Percentiles rank a stretch among this genome's conserved stretches.
phyloP scores from a whole-genome alignment of 2,797 vertebrate genomes.

The Bovichtus diacanthus region DNA sequence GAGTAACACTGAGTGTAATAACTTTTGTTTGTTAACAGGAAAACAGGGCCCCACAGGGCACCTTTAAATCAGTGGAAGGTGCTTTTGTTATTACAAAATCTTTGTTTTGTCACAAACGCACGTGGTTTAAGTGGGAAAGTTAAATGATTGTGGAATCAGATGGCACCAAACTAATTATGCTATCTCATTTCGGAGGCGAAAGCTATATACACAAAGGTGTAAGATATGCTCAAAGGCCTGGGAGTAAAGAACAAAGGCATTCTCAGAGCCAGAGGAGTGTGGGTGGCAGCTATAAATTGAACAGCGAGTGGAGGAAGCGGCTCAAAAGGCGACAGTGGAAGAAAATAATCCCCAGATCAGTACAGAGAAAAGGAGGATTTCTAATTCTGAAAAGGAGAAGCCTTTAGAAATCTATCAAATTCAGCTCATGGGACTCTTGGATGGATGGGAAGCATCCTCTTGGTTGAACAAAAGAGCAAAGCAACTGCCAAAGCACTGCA shows the following conservation, averaged over 20 bases:
- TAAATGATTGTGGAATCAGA: background rate
- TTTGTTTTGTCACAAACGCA: background rate
- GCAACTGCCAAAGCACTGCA: background rate
- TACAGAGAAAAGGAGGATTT: constrained; percentile 26
- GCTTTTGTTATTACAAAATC: too few relatives aligned
- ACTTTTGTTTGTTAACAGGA: background rate
- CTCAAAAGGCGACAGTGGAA: constrained; percentile 29
- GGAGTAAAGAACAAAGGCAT: constrained; percentile 4
- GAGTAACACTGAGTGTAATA: background rate
- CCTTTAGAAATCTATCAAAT: constrained; percentile 33
- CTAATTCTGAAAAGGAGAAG: background rate
- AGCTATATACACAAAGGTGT: constrained; percentile 1
- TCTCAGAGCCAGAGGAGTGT: constrained; percentile 32
- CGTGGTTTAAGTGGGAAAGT: background rate
- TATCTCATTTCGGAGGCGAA: background rate
- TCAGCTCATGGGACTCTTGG: background rate
- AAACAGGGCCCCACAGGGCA: background rate
- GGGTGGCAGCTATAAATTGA: constrained; percentile 66
- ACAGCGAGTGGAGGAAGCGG: constrained; percentile 8
- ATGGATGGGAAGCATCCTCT: background rate
- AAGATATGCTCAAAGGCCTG: background rate
- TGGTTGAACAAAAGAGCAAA: background rate
- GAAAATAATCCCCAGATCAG: constrained; percentile 48
- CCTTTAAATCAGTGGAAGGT: background rate
- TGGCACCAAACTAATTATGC: background rate